Conservation (phyloP, 2,888 invertebrate species). For the Brenthis daphne region DNA sequence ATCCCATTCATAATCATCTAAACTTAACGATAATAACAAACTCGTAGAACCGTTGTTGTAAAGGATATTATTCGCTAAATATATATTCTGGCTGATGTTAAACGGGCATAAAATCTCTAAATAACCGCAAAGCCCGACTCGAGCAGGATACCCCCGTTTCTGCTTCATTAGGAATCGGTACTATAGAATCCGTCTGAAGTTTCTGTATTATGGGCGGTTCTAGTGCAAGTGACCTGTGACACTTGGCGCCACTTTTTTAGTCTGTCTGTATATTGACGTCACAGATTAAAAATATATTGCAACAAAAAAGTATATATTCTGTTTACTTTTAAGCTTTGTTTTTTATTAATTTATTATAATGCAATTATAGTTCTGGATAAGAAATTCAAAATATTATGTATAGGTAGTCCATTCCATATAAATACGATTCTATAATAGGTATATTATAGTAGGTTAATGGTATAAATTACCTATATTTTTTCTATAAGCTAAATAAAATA, state of each 20-base stretch:
- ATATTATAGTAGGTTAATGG: too few relatives aligned
- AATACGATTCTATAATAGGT: too few relatives aligned
- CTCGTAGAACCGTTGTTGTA: not conserved
- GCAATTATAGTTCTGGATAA: too few relatives aligned
- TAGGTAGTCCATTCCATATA: too few relatives aligned
- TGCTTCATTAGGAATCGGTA: slow-evolving; percentile 61
- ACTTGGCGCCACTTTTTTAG: slow-evolving; percentile 68
- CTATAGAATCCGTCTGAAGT: slow-evolving; percentile 50
- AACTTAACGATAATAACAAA: too few relatives aligned
- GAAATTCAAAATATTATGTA: too few relatives aligned
- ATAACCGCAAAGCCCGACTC: slow-evolving; percentile 34
- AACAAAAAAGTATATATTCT: not conserved
- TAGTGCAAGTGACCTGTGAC: slow-evolving; percentile 64
- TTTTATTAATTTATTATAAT: too few relatives aligned
- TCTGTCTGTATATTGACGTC: slow-evolving; percentile 47
- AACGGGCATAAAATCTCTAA: slow-evolving; percentile 37
- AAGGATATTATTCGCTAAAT: slow-evolving; percentile 21
- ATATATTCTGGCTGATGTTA: slow-evolving; percentile 28
- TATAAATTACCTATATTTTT: too few relatives aligned
- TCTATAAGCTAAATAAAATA: too few relatives aligned
- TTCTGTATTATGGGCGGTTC: slow-evolving; percentile 42
- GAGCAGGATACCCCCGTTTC: slow-evolving; percentile 37
- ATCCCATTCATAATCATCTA: too few relatives aligned
- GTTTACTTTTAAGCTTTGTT: too few relatives aligned
- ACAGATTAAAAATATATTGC: slow-evolving; percentile 4